These are phyloP conservation scores for Hycleus phaleratus DNA, from an alignment of 1,140 invertebrate species.

Conservation along the genomic window DNA sequence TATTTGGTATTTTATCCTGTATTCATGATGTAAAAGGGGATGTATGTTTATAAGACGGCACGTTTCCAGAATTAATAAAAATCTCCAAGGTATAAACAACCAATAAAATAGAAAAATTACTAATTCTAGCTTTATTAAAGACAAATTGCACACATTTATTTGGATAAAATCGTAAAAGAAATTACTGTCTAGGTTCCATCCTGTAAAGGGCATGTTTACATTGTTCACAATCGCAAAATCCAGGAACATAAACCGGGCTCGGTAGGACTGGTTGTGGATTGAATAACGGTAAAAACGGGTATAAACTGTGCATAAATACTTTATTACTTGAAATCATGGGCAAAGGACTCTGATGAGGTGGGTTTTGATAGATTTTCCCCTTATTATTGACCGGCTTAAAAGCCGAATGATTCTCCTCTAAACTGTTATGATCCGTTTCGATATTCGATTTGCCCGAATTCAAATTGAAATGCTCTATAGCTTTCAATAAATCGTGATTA, in stretches of 20 bases:
- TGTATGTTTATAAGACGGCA: not conserved
- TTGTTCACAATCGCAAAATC: conserved; percentile 40
- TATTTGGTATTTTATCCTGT: conserved; percentile 9
- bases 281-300: conserved; percentile 38
- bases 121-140: not conserved
- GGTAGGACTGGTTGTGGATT: conserved; percentile 36
- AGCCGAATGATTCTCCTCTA: conserved; percentile 28
- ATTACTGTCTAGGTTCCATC: conserved; percentile 6
- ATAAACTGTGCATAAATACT: conserved; percentile 38
- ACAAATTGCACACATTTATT: conserved; percentile 1
- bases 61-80: conserved; percentile 13
- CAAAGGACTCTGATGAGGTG: conserved; percentile 25
- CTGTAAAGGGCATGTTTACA: conserved; percentile 26
- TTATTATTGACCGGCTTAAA: conserved; percentile 32
- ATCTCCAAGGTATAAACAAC: too few relatives aligned
- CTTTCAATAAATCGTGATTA: conserved; percentile 38
- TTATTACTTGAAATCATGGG: conserved; percentile 36
- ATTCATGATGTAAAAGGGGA: too few relatives aligned
- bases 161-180: not conserved
- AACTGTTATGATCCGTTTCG: conserved; percentile 12
- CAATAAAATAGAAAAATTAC: too few relatives aligned
- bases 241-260: conserved; percentile 38
- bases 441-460: conserved; percentile 17
- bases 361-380: conserved; percentile 18
- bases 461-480: conserved; percentile 39